Evolutionary conservation across 2,888 invertebrate genomes (phyloP).

Genomic region (Nephrotoma appendiculata): DNA sequence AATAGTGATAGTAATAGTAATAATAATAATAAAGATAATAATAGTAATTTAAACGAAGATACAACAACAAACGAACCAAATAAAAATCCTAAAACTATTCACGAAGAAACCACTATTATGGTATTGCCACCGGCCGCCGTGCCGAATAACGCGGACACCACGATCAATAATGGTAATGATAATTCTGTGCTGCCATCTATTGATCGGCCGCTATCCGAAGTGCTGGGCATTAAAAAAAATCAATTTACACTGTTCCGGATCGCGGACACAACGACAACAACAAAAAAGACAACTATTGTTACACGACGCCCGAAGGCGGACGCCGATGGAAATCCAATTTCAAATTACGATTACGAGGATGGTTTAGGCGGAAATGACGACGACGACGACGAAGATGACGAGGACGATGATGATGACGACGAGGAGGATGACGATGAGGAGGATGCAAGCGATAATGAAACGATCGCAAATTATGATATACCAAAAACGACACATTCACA

Average conservation of each 20-base stretch:
- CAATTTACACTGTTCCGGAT: constrained; percentile 32
- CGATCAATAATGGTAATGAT: constrained; percentile 13
- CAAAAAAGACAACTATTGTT: constrained; percentile 12
- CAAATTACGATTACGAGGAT: constrained; percentile 28
- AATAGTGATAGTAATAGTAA: constrained; percentile 8
- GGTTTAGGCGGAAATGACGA: constrained; percentile 22
- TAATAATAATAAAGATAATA: constrained; percentile 13
- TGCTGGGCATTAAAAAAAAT: constrained; percentile 32
- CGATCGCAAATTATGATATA: constrained; percentile 8
- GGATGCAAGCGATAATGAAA: constrained; percentile 8
- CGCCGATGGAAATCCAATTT: constrained; percentile 21
- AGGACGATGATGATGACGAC: background rate
- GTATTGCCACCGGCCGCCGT: background rate
- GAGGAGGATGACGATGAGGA: constrained; percentile 6
- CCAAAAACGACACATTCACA: background rate
- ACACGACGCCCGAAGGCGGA: background rate
- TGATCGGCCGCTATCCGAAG: constrained; percentile 31
- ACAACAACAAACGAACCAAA: constrained; percentile 11
- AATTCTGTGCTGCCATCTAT: constrained; percentile 32
- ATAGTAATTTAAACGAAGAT: constrained; percentile 16
- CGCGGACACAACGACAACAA: constrained; percentile 21
- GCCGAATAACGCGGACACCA: background rate
- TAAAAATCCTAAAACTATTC: background rate
- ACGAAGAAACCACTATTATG: background rate
- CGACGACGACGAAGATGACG: constrained; percentile 26